Conservation (phyloP, 2,113 vertebrate genomes). For the Rynchops niger region DNA sequence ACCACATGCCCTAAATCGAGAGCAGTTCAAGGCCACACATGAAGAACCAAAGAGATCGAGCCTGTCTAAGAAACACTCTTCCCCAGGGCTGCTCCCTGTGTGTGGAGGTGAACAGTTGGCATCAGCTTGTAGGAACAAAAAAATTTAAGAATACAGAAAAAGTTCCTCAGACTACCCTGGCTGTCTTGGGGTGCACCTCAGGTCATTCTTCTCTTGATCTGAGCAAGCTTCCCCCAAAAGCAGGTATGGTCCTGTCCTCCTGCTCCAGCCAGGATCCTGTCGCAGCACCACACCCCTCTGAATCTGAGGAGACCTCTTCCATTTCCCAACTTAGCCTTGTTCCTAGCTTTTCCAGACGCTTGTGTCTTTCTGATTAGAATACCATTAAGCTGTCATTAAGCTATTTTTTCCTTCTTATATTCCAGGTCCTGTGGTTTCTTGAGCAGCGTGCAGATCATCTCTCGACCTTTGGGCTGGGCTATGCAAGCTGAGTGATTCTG, state of each 20-base stretch:
- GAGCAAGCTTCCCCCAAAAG: neutral
- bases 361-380: neutral
- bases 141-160: neutral
- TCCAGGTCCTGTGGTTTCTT: neutral
- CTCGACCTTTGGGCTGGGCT: neutral
- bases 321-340: neutral
- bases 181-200: neutral
- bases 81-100: neutral
- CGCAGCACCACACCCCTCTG: neutral
- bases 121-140: neutral
- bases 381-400: neutral
- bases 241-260: neutral
- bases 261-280: neutral
- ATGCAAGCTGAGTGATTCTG: neutral
- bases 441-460: neutral
- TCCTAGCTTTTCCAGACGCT: neutral
- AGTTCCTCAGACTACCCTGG: neutral
- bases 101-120: neutral
- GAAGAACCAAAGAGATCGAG: conserved; percentile 31
- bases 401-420: neutral
- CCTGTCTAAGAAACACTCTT: neutral
- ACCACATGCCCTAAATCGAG: conserved; percentile 53
- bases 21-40: conserved; percentile 54
- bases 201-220: neutral
- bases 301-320: neutral